Percentiles rank a stretch among this genome's conserved stretches.
phyloP scores from a whole-genome alignment of 2,888 invertebrate genomes.

The Euclidia mi region DNA sequence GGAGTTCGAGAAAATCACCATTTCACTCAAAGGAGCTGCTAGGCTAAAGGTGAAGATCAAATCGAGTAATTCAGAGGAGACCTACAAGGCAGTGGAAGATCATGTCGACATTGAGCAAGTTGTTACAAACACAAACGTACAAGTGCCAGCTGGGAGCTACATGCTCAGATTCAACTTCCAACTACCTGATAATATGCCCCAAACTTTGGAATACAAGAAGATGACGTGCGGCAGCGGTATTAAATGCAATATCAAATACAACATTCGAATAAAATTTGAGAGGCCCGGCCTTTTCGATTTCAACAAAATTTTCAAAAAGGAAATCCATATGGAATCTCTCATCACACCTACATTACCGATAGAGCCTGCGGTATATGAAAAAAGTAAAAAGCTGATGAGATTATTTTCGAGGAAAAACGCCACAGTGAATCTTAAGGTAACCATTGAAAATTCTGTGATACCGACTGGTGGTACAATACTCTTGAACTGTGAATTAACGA shows the following conservation, averaged over 20 bases:
- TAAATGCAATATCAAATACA: slow-evolving; percentile 57
- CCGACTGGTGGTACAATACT: slow-evolving; percentile 53
- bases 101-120: background rate
- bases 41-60: background rate
- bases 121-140: background rate
- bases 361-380: slow-evolving; percentile 54
- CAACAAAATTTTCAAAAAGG: slow-evolving; percentile 57
- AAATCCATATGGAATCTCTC: slow-evolving; percentile 54
- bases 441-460: slow-evolving; percentile 52
- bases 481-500: slow-evolving; percentile 56
- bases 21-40: background rate
- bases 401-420: slow-evolving; percentile 52
- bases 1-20: slow-evolving; percentile 41
- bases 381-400: slow-evolving; percentile 56
- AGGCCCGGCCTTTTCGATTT: slow-evolving; percentile 58
- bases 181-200: slow-evolving; percentile 57
- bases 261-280: slow-evolving; percentile 65
- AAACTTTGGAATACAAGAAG: slow-evolving; percentile 45
- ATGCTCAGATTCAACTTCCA: slow-evolving; percentile 57
- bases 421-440: slow-evolving; percentile 57
- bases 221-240: slow-evolving; percentile 27
- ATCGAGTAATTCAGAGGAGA: background rate
- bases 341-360: slow-evolving; percentile 52
- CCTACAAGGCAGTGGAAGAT: background rate
- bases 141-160: slow-evolving; percentile 37